phyloP scores from a whole-genome alignment of 2,797 vertebrate species.

The Hoplostethus mediterraneus region DNA sequence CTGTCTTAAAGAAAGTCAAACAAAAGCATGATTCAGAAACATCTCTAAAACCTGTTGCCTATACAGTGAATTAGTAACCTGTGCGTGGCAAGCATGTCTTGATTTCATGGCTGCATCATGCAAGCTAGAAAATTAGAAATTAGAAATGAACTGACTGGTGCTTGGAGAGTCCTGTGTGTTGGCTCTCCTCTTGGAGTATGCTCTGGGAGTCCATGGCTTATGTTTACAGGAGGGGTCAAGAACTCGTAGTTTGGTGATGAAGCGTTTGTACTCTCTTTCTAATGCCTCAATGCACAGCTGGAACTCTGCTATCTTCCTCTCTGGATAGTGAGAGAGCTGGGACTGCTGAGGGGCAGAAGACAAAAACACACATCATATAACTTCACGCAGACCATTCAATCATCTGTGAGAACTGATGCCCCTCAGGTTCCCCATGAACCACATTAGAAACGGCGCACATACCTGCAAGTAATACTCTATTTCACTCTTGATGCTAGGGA shows the following conservation, averaged over 20 bases:
- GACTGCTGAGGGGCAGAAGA: constrained; percentile 79
- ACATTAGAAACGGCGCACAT: neutral
- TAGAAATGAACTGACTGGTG: constrained; percentile 52
- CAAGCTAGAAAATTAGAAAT: too few relatives aligned
- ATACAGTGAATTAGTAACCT: too few relatives aligned
- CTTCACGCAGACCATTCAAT: neutral
- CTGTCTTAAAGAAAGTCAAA: neutral
- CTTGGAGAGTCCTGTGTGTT: constrained; percentile 25
- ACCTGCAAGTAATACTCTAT: constrained; percentile 89
- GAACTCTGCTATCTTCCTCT: constrained; percentile 87
- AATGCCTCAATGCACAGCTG: constrained; percentile 81
- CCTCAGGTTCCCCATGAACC: too few relatives aligned
- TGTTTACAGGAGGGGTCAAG: constrained; percentile 85
- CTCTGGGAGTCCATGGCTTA: constrained; percentile 84
- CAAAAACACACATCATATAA: neutral
- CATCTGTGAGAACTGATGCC: neutral
- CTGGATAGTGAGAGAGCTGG: constrained; percentile 87
- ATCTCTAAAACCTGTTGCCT: too few relatives aligned
- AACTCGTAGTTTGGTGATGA: constrained; percentile 79
- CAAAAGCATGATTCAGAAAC: too few relatives aligned
- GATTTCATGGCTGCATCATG: too few relatives aligned
- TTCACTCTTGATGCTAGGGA: constrained; percentile 87
- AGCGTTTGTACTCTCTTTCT: constrained; percentile 84
- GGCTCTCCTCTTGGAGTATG: constrained; percentile 81
- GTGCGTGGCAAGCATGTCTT: too few relatives aligned